A percentile compares a stretch with the other conserved stretches of the same genome.
Conservation (phyloP, 1,140 invertebrate genomes). For the Euura saliciscinereae region DNA sequence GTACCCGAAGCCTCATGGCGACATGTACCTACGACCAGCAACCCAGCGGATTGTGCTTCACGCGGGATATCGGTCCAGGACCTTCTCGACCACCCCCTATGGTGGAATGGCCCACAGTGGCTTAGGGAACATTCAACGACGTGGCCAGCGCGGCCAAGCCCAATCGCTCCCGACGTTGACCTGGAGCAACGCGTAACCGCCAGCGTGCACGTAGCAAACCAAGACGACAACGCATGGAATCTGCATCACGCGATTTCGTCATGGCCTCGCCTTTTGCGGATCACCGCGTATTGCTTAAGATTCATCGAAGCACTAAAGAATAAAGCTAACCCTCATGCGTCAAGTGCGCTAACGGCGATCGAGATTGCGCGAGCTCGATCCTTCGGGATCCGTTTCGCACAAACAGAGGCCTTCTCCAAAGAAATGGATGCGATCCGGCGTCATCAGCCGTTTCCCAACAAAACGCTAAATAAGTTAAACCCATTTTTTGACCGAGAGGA, state of each 20-base stretch:
- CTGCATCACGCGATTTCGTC: no score
- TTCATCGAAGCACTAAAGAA: background rate
- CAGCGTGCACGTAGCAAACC: background rate
- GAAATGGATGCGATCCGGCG: background rate
- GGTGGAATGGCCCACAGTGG: conserved; percentile 15
- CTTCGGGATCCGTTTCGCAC: background rate
- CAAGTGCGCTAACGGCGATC: background rate
- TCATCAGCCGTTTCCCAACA: background rate
- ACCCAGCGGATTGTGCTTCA: conserved; percentile 29
- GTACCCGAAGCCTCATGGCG: conserved; percentile 17
- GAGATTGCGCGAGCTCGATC: background rate
- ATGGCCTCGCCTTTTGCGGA: background rate
- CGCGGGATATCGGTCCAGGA: conserved; percentile 13
- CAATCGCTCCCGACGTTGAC: background rate
- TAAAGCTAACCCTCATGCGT: background rate
- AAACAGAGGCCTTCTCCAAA: background rate
- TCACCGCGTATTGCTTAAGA: background rate
- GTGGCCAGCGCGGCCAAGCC: conserved; percentile 8
- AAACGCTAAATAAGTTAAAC: conserved; percentile 16
- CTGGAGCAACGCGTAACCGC: background rate
- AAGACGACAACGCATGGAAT: no score
- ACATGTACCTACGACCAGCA: conserved; percentile 24
- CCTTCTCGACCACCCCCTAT: conserved; percentile 10
- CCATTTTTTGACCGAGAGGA: conserved; percentile 38
- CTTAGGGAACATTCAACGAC: background rate